Evolutionary conservation across 2,797 vertebrate species (phyloP).

Genomic region (Characodon lateralis): DNA sequence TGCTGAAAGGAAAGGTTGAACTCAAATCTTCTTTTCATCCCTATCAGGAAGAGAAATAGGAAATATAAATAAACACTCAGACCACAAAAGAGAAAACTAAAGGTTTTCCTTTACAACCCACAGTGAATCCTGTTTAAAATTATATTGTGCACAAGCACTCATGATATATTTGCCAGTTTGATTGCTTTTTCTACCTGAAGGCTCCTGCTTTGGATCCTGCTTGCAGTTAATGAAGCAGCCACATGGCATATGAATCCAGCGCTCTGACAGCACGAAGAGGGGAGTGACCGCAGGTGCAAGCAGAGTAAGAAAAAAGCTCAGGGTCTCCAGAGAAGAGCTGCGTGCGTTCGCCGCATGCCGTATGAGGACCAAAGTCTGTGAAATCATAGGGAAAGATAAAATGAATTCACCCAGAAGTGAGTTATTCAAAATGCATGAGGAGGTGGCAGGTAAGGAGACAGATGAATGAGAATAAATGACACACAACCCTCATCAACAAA

Average conservation of each 20-base stretch:
- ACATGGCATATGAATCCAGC: slow-evolving; percentile 94
- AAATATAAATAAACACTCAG: not conserved
- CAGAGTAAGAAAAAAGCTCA: slow-evolving; percentile 92
- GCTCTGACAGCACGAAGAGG: slow-evolving; percentile 90
- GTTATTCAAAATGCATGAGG: slow-evolving; percentile 44
- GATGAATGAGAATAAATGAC: slow-evolving; percentile 31
- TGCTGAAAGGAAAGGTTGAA: slow-evolving; percentile 94
- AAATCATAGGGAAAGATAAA: slow-evolving; percentile 47
- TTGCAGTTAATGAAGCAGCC: slow-evolving; percentile 96
- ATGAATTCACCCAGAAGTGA: slow-evolving; percentile 48
- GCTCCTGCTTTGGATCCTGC: slow-evolving; percentile 71
- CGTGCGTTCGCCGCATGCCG: slow-evolving; percentile 83
- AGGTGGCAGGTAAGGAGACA: slow-evolving; percentile 6
- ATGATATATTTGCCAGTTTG: not conserved
- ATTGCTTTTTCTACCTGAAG: slow-evolving; percentile 65
- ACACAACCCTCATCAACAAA: slow-evolving; percentile 9
- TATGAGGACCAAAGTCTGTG: slow-evolving; percentile 89
- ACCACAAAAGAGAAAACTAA: not conserved
- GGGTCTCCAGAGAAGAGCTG: slow-evolving; percentile 84
- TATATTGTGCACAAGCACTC: slow-evolving; percentile 6
- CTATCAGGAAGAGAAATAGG: slow-evolving; percentile 69
- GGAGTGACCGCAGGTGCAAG: slow-evolving; percentile 91
- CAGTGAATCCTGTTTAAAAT: not conserved
- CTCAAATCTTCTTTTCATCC: slow-evolving; percentile 86
- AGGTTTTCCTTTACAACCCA: not conserved